A percentile compares a stretch with the other conserved stretches of the same genome.
These are phyloP conservation scores for Heteromyza rotundicornis DNA, from an alignment of 2,888 invertebrate species.

Conservation along the genomic window DNA sequence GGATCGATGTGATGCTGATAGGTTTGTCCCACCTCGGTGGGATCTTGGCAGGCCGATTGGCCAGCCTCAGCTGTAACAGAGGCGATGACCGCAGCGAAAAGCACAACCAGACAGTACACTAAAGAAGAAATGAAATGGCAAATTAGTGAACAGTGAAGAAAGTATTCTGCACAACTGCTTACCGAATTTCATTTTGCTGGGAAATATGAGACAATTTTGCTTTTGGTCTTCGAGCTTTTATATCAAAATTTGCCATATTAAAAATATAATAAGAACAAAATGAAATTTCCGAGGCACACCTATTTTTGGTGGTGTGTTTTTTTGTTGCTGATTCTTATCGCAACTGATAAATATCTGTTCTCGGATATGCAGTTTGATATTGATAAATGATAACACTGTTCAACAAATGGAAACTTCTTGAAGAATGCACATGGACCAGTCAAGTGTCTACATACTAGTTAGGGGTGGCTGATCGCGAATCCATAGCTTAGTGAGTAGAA, in stretches of 20 bases:
- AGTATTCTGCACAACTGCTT: not conserved
- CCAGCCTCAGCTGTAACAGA: constrained; percentile 42
- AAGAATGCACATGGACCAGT: no score
- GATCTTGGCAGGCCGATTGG: constrained; percentile 54
- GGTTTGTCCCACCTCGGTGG: constrained; percentile 45
- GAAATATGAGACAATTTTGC: not conserved
- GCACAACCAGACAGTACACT: constrained; percentile 29
- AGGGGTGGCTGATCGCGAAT: no score
- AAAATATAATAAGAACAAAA: not conserved
- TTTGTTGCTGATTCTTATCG: no score
- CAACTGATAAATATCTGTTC: no score
- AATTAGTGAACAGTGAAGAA: not conserved
- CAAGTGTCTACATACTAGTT: no score
- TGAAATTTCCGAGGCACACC: constrained; percentile 1
- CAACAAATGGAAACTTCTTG: no score
- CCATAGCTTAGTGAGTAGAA: no score
- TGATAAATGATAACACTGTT: no score
- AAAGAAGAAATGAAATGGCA: not conserved
- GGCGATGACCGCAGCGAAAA: constrained; percentile 32
- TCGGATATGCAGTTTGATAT: no score
- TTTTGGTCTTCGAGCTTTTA: not conserved
- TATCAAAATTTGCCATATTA: not conserved
- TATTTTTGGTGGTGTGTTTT: no score
- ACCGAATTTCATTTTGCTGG: constrained; percentile 35
- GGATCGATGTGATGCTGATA: constrained; percentile 55